Conservation (phyloP, 1,140 invertebrate species). For the Belonocnema kinseyi region DNA sequence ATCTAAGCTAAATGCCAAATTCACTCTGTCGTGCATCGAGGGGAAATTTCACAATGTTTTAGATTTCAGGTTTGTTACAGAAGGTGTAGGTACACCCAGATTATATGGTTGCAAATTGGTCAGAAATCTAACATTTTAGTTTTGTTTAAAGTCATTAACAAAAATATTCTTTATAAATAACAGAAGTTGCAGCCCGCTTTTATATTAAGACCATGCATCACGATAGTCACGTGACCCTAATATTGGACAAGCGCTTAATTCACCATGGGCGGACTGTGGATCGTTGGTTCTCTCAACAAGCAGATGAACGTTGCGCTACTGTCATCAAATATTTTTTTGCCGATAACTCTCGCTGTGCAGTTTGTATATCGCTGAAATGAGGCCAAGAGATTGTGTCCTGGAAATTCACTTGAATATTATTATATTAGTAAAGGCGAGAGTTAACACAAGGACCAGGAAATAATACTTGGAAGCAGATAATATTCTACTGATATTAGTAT, state of each 20-base stretch:
- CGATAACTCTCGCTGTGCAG: not conserved
- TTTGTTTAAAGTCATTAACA: not conserved
- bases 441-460: not conserved
- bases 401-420: not conserved
- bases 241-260: not conserved
- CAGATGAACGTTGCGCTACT: constrained; percentile 22
- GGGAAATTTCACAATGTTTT: constrained; percentile 1
- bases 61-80: not conserved
- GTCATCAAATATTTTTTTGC: constrained; percentile 23
- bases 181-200: not conserved
- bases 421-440: constrained; percentile 18
- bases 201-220: no score
- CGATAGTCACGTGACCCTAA: not conserved
- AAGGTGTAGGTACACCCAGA: constrained; percentile 11
- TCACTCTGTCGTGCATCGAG: not conserved
- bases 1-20: not conserved
- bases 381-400: constrained; percentile 1
- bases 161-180: not conserved
- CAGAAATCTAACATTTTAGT: not conserved
- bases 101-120: not conserved
- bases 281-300: constrained; percentile 19
- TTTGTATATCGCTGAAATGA: constrained; percentile 12
- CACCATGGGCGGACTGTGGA: constrained; percentile 16
- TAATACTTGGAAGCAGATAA: no score
- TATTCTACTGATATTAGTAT: no score